Percentiles rank a stretch among this genome's conserved stretches.
Evolutionary conservation across 2,888 invertebrate species (phyloP).

Genomic region (Euplagia quadripunctaria): DNA sequence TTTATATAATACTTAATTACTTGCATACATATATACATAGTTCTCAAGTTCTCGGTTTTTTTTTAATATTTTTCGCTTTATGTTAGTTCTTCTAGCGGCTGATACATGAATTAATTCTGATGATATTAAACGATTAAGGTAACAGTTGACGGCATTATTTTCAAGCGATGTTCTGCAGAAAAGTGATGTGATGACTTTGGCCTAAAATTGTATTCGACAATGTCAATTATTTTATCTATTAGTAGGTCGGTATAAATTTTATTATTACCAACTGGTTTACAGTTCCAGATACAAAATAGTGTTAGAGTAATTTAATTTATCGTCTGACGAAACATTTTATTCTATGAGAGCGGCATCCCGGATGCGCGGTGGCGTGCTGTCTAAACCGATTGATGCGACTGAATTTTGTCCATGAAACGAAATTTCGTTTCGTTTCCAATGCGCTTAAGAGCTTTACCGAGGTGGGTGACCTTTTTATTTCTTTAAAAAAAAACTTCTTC

Average conservation of each 20-base stretch:
- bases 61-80: not conserved
- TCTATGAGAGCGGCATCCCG: constrained; percentile 64
- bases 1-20: not conserved
- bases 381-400: constrained; percentile 77
- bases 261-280: not conserved
- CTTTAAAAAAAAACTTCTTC: constrained; percentile 33
- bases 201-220: not conserved
- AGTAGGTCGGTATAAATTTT: not conserved
- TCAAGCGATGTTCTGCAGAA: not conserved
- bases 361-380: constrained; percentile 55
- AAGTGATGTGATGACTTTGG: not conserved
- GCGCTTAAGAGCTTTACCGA: constrained; percentile 58
- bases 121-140: constrained; percentile 25
- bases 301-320: constrained; percentile 24
- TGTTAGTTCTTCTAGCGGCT: not conserved
- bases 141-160: constrained; percentile 39
- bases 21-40: not conserved
- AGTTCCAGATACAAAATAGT: constrained; percentile 12
- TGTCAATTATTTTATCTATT: not conserved
- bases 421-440: constrained; percentile 64
- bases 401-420: constrained; percentile 65
- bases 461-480: constrained; percentile 54
- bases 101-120: not conserved
- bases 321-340: constrained; percentile 33
- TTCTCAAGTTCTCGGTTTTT: not conserved